Evolutionary conservation across 1,140 invertebrate genomes (phyloP).

Genomic region (Zaprionus tsacasi): DNA sequence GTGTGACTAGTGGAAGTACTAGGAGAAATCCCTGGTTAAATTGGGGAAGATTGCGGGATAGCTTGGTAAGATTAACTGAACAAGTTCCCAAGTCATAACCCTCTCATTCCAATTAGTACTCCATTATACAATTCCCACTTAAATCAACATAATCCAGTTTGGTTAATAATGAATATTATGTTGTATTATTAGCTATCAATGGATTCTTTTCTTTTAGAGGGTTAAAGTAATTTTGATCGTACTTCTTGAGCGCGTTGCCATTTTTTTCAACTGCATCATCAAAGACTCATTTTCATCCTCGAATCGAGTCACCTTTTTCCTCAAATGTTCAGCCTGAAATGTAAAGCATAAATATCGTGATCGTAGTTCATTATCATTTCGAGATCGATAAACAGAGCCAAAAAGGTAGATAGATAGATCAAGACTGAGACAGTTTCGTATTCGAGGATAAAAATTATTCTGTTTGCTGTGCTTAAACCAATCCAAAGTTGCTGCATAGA

Average conservation of each 20-base stretch:
- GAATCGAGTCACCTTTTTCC: slow-evolving; percentile 93
- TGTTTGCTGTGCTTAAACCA: slow-evolving; percentile 18
- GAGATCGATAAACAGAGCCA: background rate
- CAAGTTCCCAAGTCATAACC: background rate
- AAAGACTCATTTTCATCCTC: slow-evolving; percentile 97
- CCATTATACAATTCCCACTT: background rate
- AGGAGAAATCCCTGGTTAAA: background rate
- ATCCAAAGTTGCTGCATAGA: slow-evolving; percentile 8
- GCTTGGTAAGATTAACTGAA: background rate
- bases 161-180: slow-evolving; percentile 24
- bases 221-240: slow-evolving; percentile 82
- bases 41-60: background rate
- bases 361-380: background rate
- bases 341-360: slow-evolving; percentile 45
- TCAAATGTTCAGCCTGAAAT: slow-evolving; percentile 90
- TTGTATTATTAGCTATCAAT: background rate
- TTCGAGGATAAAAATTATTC: slow-evolving; percentile 77
- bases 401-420: background rate
- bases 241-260: slow-evolving; percentile 93
- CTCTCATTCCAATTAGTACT: background rate
- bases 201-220: slow-evolving; percentile 20
- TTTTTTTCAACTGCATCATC: slow-evolving; percentile 96
- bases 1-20: background rate
- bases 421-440: slow-evolving; percentile 37
- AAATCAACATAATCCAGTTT: slow-evolving; percentile 8